Percentiles rank a stretch among this genome's conserved stretches.
These are phyloP conservation scores for Falco concolor DNA, from an alignment of 2,797 vertebrate genomes.

Conservation along the genomic window DNA sequence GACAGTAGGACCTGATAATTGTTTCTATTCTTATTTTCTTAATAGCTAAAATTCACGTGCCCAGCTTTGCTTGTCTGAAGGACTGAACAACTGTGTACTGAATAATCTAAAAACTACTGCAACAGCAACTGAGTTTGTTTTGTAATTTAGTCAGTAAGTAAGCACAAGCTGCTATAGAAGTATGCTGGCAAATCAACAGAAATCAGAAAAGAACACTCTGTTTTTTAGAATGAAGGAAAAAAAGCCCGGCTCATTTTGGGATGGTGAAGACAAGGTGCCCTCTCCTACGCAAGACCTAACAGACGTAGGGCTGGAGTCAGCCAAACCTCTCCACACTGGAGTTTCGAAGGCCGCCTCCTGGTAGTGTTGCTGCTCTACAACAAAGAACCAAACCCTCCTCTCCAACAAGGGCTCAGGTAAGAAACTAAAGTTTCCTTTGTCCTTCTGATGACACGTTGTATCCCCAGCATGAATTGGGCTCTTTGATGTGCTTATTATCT, in stretches of 20 bases:
- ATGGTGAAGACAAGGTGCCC: background rate
- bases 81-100: background rate
- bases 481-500: background rate
- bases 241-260: background rate
- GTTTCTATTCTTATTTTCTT: background rate
- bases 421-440: background rate
- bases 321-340: background rate
- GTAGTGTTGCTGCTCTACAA: background rate
- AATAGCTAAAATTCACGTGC: background rate
- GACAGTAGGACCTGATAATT: conserved; percentile 2
- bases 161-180: background rate
- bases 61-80: background rate
- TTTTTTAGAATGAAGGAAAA: background rate
- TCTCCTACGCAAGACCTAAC: background rate
- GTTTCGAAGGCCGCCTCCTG: background rate
- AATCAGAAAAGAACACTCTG: background rate
- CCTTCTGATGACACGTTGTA: background rate
- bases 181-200: background rate
- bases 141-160: background rate
- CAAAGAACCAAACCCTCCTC: background rate
- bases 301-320: background rate
- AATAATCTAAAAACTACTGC: background rate
- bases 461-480: background rate
- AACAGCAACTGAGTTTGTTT: background rate
- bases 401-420: background rate